Conservation (phyloP, 2,888 invertebrate genomes). For the Polydrusus pterygomalis region DNA sequence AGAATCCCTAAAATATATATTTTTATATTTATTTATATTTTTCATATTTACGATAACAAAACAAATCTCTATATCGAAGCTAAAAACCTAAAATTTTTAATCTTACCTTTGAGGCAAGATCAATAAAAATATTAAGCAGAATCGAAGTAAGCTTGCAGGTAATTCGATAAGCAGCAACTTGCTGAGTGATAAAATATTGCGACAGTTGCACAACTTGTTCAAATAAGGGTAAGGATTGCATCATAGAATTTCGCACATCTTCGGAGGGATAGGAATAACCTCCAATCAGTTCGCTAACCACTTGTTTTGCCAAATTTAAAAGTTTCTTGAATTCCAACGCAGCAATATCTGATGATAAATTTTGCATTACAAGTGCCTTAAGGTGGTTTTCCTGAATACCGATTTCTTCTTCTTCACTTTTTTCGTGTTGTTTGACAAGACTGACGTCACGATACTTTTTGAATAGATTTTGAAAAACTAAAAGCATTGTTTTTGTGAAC, state of each 20-base stretch:
- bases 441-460: slow-evolving; percentile 59
- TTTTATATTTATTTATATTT: too few relatives aligned
- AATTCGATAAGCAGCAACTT: slow-evolving; percentile 85
- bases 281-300: slow-evolving; percentile 72
- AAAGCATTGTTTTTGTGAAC: slow-evolving; percentile 56
- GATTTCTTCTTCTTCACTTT: slow-evolving; percentile 67
- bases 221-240: slow-evolving; percentile 76
- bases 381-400: slow-evolving; percentile 79
- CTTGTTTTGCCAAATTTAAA: slow-evolving; percentile 62
- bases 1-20: slow-evolving; percentile 83
- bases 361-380: slow-evolving; percentile 79
- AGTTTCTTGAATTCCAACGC: slow-evolving; percentile 75
- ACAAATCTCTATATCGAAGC: too few relatives aligned
- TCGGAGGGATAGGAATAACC: slow-evolving; percentile 65
- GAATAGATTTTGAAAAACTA: slow-evolving; percentile 61
- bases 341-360: slow-evolving; percentile 77
- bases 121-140: slow-evolving; percentile 88
- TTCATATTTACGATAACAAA: too few relatives aligned
- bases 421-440: slow-evolving; percentile 53
- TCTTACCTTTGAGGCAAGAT: slow-evolving; percentile 82
- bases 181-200: slow-evolving; percentile 87
- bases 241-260: slow-evolving; percentile 32
- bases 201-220: slow-evolving; percentile 85
- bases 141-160: slow-evolving; percentile 89
- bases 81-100: neutral